Percentiles rank a stretch among this genome's conserved stretches.
phyloP scores from a whole-genome alignment of 2,888 invertebrate genomes.

The Drosophila mulleri region DNA sequence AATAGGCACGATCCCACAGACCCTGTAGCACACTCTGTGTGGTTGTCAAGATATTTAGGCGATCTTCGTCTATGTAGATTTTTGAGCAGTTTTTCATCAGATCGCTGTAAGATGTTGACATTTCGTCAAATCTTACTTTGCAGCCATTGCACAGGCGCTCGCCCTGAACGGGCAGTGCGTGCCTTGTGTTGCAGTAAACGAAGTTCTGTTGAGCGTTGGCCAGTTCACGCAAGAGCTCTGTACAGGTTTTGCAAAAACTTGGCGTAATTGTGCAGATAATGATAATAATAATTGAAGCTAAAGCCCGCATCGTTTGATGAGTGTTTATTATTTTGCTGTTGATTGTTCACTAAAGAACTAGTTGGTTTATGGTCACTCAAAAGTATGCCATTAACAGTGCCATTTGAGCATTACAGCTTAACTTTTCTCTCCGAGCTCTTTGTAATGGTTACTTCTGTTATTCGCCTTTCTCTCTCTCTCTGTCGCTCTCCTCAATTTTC shows the following conservation, averaged over 20 bases:
- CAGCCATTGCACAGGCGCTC: constrained; percentile 62
- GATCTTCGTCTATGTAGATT: constrained; percentile 72
- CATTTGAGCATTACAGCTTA: constrained; percentile 30
- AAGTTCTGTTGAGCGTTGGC: constrained; percentile 55
- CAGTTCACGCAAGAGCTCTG: constrained; percentile 33
- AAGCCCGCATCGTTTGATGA: constrained; percentile 19
- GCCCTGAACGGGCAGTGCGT: constrained; percentile 54
- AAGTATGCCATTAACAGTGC: constrained; percentile 9
- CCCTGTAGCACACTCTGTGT: constrained; percentile 62
- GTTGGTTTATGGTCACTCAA: constrained; percentile 10
- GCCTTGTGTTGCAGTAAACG: constrained; percentile 61
- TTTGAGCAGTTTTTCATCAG: constrained; percentile 62
- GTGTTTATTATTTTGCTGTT: neutral
- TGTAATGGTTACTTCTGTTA: constrained; percentile 19
- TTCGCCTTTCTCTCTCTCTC: constrained; percentile 12
- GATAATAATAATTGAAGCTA: constrained; percentile 14
- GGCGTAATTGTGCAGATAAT: neutral
- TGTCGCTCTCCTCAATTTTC: constrained; percentile 5
- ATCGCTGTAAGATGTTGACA: constrained; percentile 25
- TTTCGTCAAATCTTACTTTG: rapidly evolving
- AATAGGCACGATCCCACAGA: constrained; percentile 76
- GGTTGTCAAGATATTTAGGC: constrained; percentile 73
- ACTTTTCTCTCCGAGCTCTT: neutral
- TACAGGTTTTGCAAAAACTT: constrained; percentile 32
- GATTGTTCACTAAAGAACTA: constrained; percentile 1